Evolutionary conservation across 53 echinoderm and acorn worm species (phyloP).

Genomic region (Paracentrotus lividus): DNA sequence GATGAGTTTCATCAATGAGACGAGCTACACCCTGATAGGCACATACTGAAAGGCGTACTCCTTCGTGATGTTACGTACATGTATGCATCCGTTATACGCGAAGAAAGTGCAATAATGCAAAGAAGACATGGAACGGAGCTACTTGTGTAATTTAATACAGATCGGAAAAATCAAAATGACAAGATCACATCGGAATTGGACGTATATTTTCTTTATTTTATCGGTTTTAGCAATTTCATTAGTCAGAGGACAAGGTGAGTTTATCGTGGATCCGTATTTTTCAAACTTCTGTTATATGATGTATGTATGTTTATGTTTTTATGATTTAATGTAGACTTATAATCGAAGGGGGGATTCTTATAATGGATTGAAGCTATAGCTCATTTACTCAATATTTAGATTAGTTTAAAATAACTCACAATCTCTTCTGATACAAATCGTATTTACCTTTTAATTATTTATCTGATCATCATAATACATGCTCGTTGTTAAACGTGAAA

Average conservation of each 20-base stretch:
- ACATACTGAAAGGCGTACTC: not conserved
- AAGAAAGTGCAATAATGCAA: conserved; percentile 50
- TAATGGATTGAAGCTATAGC: too few relatives aligned
- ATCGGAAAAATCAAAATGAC: conserved; percentile 18
- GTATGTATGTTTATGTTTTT: too few relatives aligned
- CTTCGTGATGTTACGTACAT: not conserved
- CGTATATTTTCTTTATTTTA: conserved; percentile 28
- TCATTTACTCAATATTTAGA: too few relatives aligned
- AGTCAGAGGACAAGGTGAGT: conserved; percentile 23
- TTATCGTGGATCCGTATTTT: not conserved
- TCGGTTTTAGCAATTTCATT: not conserved
- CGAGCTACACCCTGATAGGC: not conserved
- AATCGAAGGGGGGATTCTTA: too few relatives aligned
- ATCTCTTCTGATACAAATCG: too few relatives aligned
- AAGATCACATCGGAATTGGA: not conserved
- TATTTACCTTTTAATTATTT: too few relatives aligned
- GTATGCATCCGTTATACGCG: not conserved
- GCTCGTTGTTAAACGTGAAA: too few relatives aligned
- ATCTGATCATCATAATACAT: too few relatives aligned
- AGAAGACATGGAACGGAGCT: not conserved
- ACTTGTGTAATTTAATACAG: not conserved
- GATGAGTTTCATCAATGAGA: not conserved
- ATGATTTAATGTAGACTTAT: too few relatives aligned
- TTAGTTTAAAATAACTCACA: too few relatives aligned
- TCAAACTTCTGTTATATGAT: not conserved